These are phyloP conservation scores for Microctenopoma steveboyesi DNA, from an alignment of 2,797 vertebrate species.

Conservation along the genomic window DNA sequence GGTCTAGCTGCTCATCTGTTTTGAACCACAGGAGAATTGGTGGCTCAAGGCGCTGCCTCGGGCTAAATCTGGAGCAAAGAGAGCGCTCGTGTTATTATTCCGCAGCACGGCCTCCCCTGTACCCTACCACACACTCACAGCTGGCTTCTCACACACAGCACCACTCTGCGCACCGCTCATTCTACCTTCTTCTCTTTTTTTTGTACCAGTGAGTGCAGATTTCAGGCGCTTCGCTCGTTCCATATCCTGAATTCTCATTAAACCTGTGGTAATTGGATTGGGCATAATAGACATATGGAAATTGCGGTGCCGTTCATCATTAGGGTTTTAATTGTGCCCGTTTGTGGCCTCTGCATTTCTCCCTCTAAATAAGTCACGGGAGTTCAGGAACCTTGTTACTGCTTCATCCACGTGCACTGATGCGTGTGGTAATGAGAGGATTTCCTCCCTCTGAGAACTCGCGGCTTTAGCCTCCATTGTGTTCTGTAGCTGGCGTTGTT, in stretches of 20 bases:
- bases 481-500: background rate
- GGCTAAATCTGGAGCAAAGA: slow-evolving; percentile 71
- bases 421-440: slow-evolving; percentile 40
- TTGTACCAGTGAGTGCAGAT: slow-evolving; percentile 48
- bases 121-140: slow-evolving; percentile 48
- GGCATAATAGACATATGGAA: slow-evolving; percentile 83
- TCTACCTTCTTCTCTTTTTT: slow-evolving; percentile 32
- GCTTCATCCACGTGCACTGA: slow-evolving; percentile 32
- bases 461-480: slow-evolving; percentile 28
- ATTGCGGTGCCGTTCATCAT: slow-evolving; percentile 86
- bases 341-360: slow-evolving; percentile 57
- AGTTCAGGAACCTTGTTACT: slow-evolving; percentile 59
- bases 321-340: slow-evolving; percentile 82
- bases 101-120: slow-evolving; percentile 46
- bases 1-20: slow-evolving; percentile 75
- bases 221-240: slow-evolving; percentile 70
- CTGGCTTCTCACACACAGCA: slow-evolving; percentile 57
- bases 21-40: slow-evolving; percentile 68
- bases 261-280: slow-evolving; percentile 80
- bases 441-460: slow-evolving; percentile 10
- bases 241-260: slow-evolving; percentile 81
- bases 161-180: slow-evolving; percentile 27
- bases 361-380: slow-evolving; percentile 75
- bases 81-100: slow-evolving; percentile 72
- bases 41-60: slow-evolving; percentile 71